Conservation (phyloP, 2,888 invertebrate genomes). For the Cyaniris semiargus region DNA sequence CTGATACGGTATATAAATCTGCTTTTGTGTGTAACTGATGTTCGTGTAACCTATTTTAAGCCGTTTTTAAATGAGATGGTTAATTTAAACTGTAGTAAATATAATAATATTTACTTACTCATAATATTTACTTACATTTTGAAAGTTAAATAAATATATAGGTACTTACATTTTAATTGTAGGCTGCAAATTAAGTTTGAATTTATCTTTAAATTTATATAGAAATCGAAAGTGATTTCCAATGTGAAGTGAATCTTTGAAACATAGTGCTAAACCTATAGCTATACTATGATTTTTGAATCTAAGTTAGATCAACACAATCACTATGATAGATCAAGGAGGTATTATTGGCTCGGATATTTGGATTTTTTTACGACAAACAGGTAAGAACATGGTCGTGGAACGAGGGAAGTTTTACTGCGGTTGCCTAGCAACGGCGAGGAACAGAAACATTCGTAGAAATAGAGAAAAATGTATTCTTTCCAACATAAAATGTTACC, state of each 20-base stretch:
- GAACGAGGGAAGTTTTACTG: constrained; percentile 50
- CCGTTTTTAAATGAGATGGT: background rate
- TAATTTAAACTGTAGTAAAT: background rate
- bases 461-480: background rate
- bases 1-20: background rate
- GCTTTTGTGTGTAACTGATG: background rate
- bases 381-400: constrained; percentile 46
- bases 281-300: background rate
- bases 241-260: background rate
- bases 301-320: background rate
- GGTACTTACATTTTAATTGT: background rate
- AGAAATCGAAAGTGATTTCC: background rate
- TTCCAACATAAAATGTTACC: background rate
- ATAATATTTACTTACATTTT: too few species aligned
- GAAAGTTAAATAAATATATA: background rate
- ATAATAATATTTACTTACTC: too few species aligned
- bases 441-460: constrained; percentile 27
- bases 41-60: background rate
- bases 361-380: constrained; percentile 49
- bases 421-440: constrained; percentile 59
- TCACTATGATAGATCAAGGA: constrained; percentile 48
- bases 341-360: constrained; percentile 57
- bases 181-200: background rate
- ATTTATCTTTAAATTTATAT: background rate
- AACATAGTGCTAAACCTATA: background rate